Base-by-base conservation (phyloP, 1,140 invertebrate genomes). In the Chlorops oryzae region DNA sequence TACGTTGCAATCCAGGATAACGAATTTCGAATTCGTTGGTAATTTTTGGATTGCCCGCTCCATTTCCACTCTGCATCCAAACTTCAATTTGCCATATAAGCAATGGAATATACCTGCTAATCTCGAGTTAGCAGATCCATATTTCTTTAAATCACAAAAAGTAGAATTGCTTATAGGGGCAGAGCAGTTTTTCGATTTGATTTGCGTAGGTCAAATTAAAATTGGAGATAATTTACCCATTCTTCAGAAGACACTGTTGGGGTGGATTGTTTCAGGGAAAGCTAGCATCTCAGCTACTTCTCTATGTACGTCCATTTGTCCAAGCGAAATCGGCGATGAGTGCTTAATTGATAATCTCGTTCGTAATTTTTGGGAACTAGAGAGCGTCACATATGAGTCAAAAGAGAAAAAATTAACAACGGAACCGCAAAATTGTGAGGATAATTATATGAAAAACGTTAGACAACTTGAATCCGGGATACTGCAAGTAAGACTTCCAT, bases 341-440 rank as follows among this genome's bases (percentile, higher is more conserved):
- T n/a, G 9, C n/a, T 13, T 10, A n/a, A 20, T 50, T 27, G 32
- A 50, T 25, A 21, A 18, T 18, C 20, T 35, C 10, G 28, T 51
- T 12, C 24, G 21, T 22, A 27, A 34, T 38, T 70, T 72, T 39
- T 70, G 66, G 65, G 51, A 61, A 34, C 3, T 65, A 7, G 67
- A 72, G 48, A 56, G 62, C 18, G 40, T 59, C n/a, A n/a, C n/a
- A n/a, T n/a, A n/a, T n/a, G n/a, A n/a, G n/a, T n/a, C n/a, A n/a
- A n/a, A n/a, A n/a, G n/a, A n/a, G n/a, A n/a, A n/a, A n/a, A n/a
- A n/a, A n/a, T n/a, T n/a, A n/a, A n/a, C n/a, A n/a, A n/a, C n/a
- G n/a, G n/a, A n/a, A n/a, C n/a, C n/a, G n/a, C n/a, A n/a, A n/a
- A n/a, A n/a, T n/a, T n/a, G n/a, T n/a, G n/a, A n/a, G n/a, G n/a